Conservation (phyloP, 2,888 invertebrate genomes). For the Phyllotreta striolata region DNA sequence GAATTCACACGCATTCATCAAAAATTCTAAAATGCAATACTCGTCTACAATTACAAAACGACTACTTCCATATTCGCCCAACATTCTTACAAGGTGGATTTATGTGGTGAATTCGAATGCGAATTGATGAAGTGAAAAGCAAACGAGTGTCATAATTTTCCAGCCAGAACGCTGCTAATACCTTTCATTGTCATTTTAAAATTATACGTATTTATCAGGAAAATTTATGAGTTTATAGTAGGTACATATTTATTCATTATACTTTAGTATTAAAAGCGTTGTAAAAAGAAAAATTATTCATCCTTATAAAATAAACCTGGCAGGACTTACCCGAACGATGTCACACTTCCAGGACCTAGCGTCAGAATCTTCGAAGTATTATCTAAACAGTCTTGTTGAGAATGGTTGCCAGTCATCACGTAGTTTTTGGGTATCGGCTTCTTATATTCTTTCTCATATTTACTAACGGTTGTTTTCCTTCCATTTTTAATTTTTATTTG, state of each 20-base stretch:
- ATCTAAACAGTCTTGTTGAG: slow-evolving; percentile 82
- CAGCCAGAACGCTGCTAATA: too few relatives aligned
- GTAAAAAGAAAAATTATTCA: too few relatives aligned
- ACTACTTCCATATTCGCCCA: slow-evolving; percentile 1
- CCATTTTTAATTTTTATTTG: slow-evolving; percentile 61
- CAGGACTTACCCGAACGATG: slow-evolving; percentile 74
- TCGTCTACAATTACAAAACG: not conserved
- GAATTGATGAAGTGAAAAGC: too few relatives aligned
- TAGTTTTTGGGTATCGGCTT: slow-evolving; percentile 82
- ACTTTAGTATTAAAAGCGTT: too few relatives aligned
- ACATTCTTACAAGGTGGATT: slow-evolving; percentile 10
- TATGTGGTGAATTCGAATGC: slow-evolving; percentile 1
- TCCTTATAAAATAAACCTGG: slow-evolving; percentile 1
- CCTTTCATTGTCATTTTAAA: too few relatives aligned
- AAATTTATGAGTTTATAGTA: too few relatives aligned
- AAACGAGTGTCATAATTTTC: too few relatives aligned
- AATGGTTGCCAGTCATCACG: slow-evolving; percentile 75
- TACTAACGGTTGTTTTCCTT: slow-evolving; percentile 89
- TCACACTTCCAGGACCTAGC: slow-evolving; percentile 72
- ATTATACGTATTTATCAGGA: too few relatives aligned
- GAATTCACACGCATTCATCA: slow-evolving; percentile 6
- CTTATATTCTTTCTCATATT: slow-evolving; percentile 90
- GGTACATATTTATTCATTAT: too few relatives aligned
- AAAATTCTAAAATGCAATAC: slow-evolving; percentile 5
- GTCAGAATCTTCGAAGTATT: slow-evolving; percentile 81